These are phyloP conservation scores for Rhabdophis nuchalis DNA, from an alignment of 2,797 vertebrate species.

Conservation along the genomic window DNA sequence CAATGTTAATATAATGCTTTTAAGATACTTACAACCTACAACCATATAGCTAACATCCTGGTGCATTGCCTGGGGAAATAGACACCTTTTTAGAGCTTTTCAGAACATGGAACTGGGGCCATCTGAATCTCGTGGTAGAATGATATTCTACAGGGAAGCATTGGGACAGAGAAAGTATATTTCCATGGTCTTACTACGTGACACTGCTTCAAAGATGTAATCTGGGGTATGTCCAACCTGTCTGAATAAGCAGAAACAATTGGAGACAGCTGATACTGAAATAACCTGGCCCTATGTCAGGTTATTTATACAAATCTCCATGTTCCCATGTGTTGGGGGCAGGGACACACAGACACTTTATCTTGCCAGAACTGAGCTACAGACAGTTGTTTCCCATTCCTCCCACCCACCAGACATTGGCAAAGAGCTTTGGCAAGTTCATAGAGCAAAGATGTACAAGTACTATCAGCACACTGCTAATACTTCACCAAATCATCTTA, in stretches of 20 bases:
- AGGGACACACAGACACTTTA: neutral
- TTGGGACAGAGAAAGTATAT: neutral
- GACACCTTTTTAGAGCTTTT: neutral
- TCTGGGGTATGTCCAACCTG: neutral
- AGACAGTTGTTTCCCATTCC: neutral
- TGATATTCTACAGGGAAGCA: neutral
- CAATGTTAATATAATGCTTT: neutral
- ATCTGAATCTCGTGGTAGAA: neutral
- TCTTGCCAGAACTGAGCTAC: neutral
- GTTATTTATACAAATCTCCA: neutral
- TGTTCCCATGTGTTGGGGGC: neutral
- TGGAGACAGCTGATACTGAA: neutral
- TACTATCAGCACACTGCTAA: neutral
- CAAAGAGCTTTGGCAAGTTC: neutral
- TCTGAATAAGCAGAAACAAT: neutral
- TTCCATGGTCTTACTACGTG: neutral
- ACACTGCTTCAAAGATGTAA: neutral
- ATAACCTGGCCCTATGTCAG: neutral
- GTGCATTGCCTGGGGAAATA: neutral
- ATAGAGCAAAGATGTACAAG: neutral
- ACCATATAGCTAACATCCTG: neutral
- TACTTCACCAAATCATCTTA: neutral
- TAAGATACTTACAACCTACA: neutral
- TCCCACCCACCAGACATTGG: neutral
- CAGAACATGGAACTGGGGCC: neutral